Evolutionary conservation across 2,888 invertebrate genomes (phyloP), one percentile per base, ranked within the genome.

Genomic region (Drosophila setosimentum): DNA sequence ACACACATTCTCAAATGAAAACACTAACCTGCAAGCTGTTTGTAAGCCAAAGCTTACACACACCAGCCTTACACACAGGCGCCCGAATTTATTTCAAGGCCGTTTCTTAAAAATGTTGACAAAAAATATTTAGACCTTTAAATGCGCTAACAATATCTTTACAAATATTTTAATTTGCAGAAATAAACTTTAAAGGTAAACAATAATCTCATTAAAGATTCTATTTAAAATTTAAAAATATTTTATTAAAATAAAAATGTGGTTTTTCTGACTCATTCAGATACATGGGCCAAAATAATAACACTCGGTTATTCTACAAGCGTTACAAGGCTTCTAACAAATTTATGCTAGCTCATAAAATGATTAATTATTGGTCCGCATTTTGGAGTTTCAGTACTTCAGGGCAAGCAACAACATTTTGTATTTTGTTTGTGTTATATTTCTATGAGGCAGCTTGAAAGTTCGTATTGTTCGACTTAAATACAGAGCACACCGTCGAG

Each of bases 401-500:
- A 51, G 18, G 30, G 35, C 1, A 3, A 49, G 40, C 49, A 61
- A 50, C 55, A 49, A 66, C 35, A 64, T 42, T 60, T 57, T n/a
- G 63, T 55, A 66, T 60, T 60, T 59, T 59, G 30, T 37, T 42
- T 51, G 49, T 48, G 57, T 33, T 57, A 33, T 55, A 55, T 55
- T 50, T 55, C 29, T 50, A n/a, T 58, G 68, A 61, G 74, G 40
- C 54, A 78, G 72, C 69, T 76, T 64, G 62, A 73, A 80, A 70
- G 71, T 54, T 66, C 68, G 65, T 35, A 72, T 59, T 66, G 57
- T 55, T 42, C 53, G 64, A 58, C 68, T 58, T 57, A 42, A 61
- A 58, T 51, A 67, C 45, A 54, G 55, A 49, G 13, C 54, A 35
- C 62, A 48, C n/a, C 16, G 29, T 21, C 29, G 5, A 60, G 10